A percentile compares a stretch with the other conserved stretches of the same genome.
phyloP scores from a whole-genome alignment of 2,113 vertebrate species.

The Phaethon lepturus region DNA sequence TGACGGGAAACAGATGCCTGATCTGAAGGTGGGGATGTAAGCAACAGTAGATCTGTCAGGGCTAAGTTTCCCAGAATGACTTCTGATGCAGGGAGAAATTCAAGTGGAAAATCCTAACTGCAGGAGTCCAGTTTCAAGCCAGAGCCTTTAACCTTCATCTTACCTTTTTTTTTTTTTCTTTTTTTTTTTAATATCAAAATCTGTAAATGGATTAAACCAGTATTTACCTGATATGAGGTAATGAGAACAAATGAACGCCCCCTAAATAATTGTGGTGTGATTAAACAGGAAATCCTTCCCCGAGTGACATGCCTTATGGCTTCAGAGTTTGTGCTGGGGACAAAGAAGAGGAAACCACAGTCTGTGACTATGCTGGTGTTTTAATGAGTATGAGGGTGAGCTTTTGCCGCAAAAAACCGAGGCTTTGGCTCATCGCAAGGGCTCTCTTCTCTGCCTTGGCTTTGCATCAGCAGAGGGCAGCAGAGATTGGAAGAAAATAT shows the following conservation, averaged over 20 bases:
- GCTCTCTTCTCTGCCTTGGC: not conserved
- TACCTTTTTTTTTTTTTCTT: rapidly evolving
- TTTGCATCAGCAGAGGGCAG: conserved; percentile 73
- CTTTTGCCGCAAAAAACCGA: not conserved
- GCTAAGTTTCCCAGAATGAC: not conserved
- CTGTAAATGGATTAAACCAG: not conserved
- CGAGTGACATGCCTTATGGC: not conserved
- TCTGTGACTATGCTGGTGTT: not conserved
- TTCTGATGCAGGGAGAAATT: not conserved
- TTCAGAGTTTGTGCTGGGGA: not conserved
- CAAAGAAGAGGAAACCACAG: not conserved
- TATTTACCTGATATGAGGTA: not conserved
- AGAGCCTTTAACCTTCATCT: not conserved
- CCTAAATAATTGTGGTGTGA: not conserved
- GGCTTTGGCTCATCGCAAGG: not conserved
- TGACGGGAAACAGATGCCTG: not conserved
- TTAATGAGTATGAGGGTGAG: not conserved
- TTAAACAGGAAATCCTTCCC: not conserved
- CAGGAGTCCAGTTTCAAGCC: not conserved
- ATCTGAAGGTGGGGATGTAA: not conserved
- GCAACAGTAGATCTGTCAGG: not conserved
- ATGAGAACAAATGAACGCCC: not conserved
- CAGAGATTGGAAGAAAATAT: conserved; percentile 47
- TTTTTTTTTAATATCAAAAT: not conserved
- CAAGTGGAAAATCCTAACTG: not conserved